A percentile compares a stretch with the other conserved stretches of the same genome.
Evolutionary conservation across 2,888 invertebrate species (phyloP).

Genomic region (Ferdinandea cuprea): DNA sequence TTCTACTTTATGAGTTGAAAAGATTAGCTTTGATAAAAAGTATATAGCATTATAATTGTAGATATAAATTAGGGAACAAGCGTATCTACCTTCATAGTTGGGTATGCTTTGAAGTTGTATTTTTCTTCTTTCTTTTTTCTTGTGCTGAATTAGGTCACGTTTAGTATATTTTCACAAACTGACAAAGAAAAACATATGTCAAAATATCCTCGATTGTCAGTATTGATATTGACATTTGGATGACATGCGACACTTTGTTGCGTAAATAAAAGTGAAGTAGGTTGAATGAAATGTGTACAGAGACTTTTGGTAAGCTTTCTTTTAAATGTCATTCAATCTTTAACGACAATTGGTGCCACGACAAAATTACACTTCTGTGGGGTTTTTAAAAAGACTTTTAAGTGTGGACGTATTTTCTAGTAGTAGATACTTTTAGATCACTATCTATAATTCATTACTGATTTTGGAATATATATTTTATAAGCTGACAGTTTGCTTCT

Average conservation of each 20-base stretch:
- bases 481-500: too few species aligned
- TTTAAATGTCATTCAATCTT: too few species aligned
- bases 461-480: too few species aligned
- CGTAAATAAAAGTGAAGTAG: slow-evolving; percentile 1
- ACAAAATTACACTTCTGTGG: too few species aligned
- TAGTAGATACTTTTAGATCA: too few species aligned
- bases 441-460: too few species aligned
- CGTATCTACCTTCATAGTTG: slow-evolving; percentile 6
- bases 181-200: slow-evolving; percentile 1
- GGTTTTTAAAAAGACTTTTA: too few species aligned
- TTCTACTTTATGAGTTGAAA: slow-evolving; percentile 24
- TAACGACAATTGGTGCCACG: too few species aligned
- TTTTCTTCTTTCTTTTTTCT: too few species aligned
- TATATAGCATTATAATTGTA: background rate
- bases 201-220: slow-evolving; percentile 19
- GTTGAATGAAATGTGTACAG: background rate
- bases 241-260: slow-evolving; percentile 36
- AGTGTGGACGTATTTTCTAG: too few species aligned
- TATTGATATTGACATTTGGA: slow-evolving; percentile 20
- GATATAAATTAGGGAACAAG: background rate
- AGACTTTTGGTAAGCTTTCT: too few species aligned
- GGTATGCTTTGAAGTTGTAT: background rate
- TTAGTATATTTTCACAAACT: slow-evolving; percentile 10
- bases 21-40: slow-evolving; percentile 13
- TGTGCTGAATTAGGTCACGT: slow-evolving; percentile 22